Evolutionary conservation across 2,113 vertebrate genomes (phyloP).

Genomic region (Danionella cerebrum): DNA sequence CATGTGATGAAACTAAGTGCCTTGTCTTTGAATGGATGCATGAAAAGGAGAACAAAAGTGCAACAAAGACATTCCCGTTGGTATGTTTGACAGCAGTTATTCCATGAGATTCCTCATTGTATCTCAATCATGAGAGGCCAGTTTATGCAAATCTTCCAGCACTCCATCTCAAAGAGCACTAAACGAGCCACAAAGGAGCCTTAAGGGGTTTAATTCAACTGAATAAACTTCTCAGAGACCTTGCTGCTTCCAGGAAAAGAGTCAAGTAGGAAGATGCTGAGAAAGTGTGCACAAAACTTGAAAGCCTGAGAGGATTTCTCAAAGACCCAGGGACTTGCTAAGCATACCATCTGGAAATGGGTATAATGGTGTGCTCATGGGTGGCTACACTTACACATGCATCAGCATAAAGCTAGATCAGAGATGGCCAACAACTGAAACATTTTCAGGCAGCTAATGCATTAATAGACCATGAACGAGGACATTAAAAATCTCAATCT

Average conservation of each 20-base stretch:
- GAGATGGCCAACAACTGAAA: not conserved
- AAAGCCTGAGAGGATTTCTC: slow-evolving; percentile 32
- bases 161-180: not conserved
- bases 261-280: slow-evolving; percentile 13
- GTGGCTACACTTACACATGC: not conserved
- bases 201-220: slow-evolving; percentile 5
- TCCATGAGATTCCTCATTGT: not conserved
- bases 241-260: not conserved
- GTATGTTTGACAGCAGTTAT: not conserved
- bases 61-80: not conserved
- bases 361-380: not conserved
- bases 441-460: too few relatives aligned
- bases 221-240: slow-evolving; percentile 4
- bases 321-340: slow-evolving; percentile 19
- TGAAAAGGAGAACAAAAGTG: not conserved
- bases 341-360: slow-evolving; percentile 29
- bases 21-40: too few relatives aligned
- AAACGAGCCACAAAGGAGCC: not conserved
- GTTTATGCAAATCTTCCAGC: not conserved
- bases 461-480: too few relatives aligned
- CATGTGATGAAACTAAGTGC: too few relatives aligned
- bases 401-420: not conserved
- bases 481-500: too few relatives aligned
- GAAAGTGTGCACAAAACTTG: slow-evolving; percentile 14
- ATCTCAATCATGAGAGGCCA: not conserved